phyloP scores from a whole-genome alignment of 2,888 invertebrate species.

The Stenodera caucasica region DNA sequence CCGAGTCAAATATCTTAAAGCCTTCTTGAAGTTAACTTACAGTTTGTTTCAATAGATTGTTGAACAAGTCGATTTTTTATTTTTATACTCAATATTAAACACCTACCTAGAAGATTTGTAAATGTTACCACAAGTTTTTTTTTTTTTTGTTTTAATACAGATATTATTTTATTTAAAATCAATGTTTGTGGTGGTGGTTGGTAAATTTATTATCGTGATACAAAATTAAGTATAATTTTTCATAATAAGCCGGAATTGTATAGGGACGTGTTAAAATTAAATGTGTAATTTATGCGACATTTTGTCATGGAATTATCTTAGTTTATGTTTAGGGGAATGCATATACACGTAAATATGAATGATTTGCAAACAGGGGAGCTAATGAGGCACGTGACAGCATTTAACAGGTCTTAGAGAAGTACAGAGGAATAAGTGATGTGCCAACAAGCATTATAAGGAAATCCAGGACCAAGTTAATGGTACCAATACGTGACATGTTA shows the following conservation, averaged over 20 bases:
- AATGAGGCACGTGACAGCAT: conserved; percentile 29
- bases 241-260: not conserved
- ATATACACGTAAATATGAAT: conserved; percentile 29
- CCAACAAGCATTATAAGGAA: conserved; percentile 23
- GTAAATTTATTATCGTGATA: not conserved
- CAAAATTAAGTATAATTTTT: conserved; percentile 1
- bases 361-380: conserved; percentile 27
- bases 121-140: not conserved
- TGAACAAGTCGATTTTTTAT: conserved; percentile 21
- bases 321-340: conserved; percentile 23
- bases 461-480: conserved; percentile 22
- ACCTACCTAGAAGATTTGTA: not conserved
- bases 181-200: not conserved
- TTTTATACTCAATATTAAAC: conserved; percentile 13
- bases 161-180: not conserved
- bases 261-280: conserved; percentile 21
- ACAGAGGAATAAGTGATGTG: conserved; percentile 20
- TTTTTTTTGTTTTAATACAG: not conserved
- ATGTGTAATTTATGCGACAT: conserved; percentile 23
- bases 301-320: conserved; percentile 23
- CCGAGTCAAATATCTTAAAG: conserved; percentile 27
- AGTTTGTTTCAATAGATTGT: conserved; percentile 26
- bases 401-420: conserved; percentile 27
- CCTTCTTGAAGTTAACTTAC: conserved; percentile 29
- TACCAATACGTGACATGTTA: conserved; percentile 26